A percentile compares a stretch with the other conserved stretches of the same genome.
phyloP scores from a whole-genome alignment of 1,140 invertebrate species.

The Manduca sexta region DNA sequence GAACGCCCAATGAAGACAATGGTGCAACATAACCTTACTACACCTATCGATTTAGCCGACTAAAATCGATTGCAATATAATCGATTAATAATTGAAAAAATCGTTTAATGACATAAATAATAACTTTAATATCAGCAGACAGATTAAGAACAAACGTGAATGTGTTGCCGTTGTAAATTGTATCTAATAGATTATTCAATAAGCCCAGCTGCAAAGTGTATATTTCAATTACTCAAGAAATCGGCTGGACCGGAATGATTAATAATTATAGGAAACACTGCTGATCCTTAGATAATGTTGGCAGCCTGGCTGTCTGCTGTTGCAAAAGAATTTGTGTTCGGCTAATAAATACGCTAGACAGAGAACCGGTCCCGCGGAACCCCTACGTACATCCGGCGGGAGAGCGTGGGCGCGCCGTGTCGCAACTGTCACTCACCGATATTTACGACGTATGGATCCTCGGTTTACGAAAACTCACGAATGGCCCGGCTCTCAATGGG shows the following conservation, averaged over 20 bases:
- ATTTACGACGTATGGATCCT: slow-evolving; percentile 54
- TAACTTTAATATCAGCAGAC: slow-evolving; percentile 28
- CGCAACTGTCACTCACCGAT: slow-evolving; percentile 56
- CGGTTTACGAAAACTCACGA: slow-evolving; percentile 34
- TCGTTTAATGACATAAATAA: slow-evolving; percentile 39
- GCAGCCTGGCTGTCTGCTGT: slow-evolving; percentile 64
- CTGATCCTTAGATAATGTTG: slow-evolving; percentile 55
- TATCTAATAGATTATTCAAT: slow-evolving; percentile 53
- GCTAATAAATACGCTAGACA: slow-evolving; percentile 52
- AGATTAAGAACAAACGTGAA: slow-evolving; percentile 38
- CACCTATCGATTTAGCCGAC: background rate
- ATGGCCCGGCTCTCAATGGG: slow-evolving; percentile 10
- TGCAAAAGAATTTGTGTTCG: slow-evolving; percentile 40
- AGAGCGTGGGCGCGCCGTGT: slow-evolving; percentile 48
- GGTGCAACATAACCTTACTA: too few species aligned
- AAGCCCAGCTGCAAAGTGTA: slow-evolving; percentile 45
- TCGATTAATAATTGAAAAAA: slow-evolving; percentile 17
- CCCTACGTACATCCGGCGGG: slow-evolving; percentile 69
- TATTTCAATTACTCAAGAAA: slow-evolving; percentile 43
- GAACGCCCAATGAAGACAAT: too few species aligned
- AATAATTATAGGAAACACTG: slow-evolving; percentile 66
- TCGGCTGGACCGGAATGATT: slow-evolving; percentile 40
- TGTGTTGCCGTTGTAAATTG: slow-evolving; percentile 32
- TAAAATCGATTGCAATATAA: slow-evolving; percentile 3
- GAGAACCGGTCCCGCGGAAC: slow-evolving; percentile 62